A percentile compares a stretch with the other conserved stretches of the same genome.
These are phyloP conservation scores for Passerina amoena DNA, from an alignment of 2,113 vertebrate species.

Conservation along the genomic window DNA sequence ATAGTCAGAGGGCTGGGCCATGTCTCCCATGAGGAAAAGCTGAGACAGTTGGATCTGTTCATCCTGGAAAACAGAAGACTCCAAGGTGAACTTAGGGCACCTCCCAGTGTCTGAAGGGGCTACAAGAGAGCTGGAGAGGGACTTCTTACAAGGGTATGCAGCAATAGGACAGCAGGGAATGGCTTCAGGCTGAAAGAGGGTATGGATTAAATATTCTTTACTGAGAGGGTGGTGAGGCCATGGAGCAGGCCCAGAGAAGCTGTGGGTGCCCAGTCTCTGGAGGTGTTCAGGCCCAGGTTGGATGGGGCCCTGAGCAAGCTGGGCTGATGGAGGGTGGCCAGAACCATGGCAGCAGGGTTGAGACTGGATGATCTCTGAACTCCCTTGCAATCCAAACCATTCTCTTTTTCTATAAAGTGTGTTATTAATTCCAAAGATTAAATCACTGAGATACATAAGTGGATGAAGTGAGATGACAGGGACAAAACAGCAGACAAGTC, in stretches of 20 bases:
- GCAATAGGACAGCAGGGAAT: not conserved
- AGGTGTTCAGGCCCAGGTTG: not conserved
- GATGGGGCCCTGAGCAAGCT: not conserved
- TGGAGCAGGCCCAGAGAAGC: not conserved
- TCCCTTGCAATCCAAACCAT: not conserved
- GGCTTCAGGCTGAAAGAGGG: not conserved
- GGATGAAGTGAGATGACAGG: not conserved
- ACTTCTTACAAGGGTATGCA: not conserved
- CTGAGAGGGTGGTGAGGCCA: not conserved
- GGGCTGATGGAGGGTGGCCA: too few relatives aligned
- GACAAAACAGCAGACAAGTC: not conserved
- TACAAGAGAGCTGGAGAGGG: not conserved
- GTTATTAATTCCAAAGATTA: not conserved
- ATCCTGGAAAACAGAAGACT: not conserved
- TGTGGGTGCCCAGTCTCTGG: not conserved
- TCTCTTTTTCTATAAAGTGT: not conserved
- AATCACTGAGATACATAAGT: not conserved
- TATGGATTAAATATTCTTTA: not conserved
- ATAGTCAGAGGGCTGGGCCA: not conserved
- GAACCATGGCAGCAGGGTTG: not conserved
- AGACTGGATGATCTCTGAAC: not conserved
- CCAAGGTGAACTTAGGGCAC: not conserved
- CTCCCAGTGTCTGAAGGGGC: not conserved
- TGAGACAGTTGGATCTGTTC: not conserved
- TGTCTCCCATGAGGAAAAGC: not conserved